Base-by-base conservation (phyloP, 2,113 vertebrate species). In the Etheostoma spectabile region DNA sequence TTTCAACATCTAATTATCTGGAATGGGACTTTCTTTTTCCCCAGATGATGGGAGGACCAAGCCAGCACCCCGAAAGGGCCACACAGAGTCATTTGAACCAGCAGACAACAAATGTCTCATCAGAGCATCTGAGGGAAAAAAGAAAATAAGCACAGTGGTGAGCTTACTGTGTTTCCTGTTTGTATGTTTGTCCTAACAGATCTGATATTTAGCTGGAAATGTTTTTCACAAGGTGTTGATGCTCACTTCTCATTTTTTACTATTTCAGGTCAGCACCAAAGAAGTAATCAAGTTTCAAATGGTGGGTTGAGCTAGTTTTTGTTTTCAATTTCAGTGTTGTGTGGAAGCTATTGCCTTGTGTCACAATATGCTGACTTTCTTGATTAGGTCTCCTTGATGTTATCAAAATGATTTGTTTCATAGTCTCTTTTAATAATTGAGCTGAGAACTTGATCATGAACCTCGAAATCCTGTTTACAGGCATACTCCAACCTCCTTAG, bases 221-320 rank as follows among this genome's bases (percentile, higher is more conserved):
- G 0, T 33, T 53, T n/a, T 0, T 5, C 0, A 49, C 6, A 19
- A 8, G 5, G 0, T 46, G 2, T 48, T 73, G 21, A 74, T 57
- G 30, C 21, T 46, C 6, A 80, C 15, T 30, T 52, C 10, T 38
- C 5, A 19, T 82, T 52, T 42, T 18, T 74, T 71, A 6, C 19
- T 21, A 49, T 91, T 95, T 76, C 84, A 99, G 98, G 96, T 99
- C 91, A 98, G 96, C 93, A 97, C 96, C 79, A 99, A 98, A 95
- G 98, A 99, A 95, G 98, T 99, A 79, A 99, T 99, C 89, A 99
- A 99, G 93, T 99, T 99, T 94, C 98, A 99, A 86, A 99, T 99
- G 98, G 98, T 99, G 94, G 92, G 97, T 96, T 35, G 14, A 77
- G 33, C 10, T 55, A 7, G 5, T 65, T 51, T 66, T 46, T 27